These are phyloP conservation scores for Amphipyra tragopoginis DNA, from an alignment of 2,888 invertebrate genomes.

Conservation along the genomic window DNA sequence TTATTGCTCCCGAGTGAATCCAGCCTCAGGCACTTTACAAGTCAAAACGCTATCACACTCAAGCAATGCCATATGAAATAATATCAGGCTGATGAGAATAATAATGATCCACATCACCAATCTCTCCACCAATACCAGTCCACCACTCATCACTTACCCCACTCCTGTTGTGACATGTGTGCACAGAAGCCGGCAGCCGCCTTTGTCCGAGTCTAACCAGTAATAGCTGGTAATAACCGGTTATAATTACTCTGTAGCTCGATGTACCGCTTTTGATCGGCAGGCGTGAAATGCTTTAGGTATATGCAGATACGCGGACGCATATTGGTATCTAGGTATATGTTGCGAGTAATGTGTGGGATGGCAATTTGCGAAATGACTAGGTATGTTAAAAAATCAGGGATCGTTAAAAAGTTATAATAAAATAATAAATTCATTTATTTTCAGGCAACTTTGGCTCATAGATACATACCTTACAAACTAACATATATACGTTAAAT, in stretches of 20 bases:
- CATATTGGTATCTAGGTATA: not conserved
- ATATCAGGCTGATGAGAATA: no score
- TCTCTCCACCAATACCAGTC: not conserved
- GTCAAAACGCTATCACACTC: no score
- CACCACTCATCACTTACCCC: slow-evolving; percentile 34
- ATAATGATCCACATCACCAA: not conserved
- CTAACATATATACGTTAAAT: no score
- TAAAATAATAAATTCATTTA: no score
- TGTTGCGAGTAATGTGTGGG: not conserved
- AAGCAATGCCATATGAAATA: no score
- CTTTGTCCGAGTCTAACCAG: slow-evolving; percentile 66
- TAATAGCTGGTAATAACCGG: slow-evolving; percentile 72
- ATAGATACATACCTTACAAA: no score
- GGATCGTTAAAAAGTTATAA: no score
- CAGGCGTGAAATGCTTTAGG: slow-evolving; percentile 57
- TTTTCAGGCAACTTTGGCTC: no score
- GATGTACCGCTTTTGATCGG: slow-evolving; percentile 62
- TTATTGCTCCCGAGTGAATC: no score
- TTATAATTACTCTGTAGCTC: slow-evolving; percentile 72
- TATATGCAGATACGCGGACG: slow-evolving; percentile 15
- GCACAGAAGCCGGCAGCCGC: slow-evolving; percentile 56
- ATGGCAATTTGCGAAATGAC: not conserved
- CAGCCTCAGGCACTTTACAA: no score
- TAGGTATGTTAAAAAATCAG: not conserved
- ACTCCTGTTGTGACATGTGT: slow-evolving; percentile 53